Base-by-base conservation (phyloP, 2,113 vertebrate species). In the Menidia beryllina region DNA sequence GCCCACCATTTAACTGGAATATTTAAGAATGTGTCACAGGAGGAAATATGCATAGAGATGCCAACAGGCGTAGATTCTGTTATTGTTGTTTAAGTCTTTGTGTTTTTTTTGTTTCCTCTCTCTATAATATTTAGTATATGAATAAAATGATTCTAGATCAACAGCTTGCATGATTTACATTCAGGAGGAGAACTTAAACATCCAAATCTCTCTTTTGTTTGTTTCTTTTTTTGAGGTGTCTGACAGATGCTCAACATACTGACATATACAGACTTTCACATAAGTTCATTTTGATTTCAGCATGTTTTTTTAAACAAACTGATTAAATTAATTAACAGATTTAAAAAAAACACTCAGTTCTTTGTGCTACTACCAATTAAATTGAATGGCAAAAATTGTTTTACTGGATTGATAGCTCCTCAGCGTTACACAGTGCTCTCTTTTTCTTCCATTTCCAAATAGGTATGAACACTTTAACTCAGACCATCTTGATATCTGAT, bases 1-100 rank as follows among this genome's bases (percentile, higher is more conserved):
- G 81, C 82, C 80, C 60, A 85, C 79, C 68, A 66, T 69, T 69
- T 61, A 66, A 84, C 85, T 91, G 69, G 79, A 93, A 93, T 89
- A 86, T 85, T 91, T 89, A 79, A 87, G 69, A 88, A 83, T 54
- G 70, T 63, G 69, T 76, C 86, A 71, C 83, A 77, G 2, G 6
- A 50, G 53, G 59, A 65, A 81, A 86, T 71, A 84, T 66, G 26
- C 63, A 81, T 81, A 54, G 74, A 86, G 69, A 85, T 86, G 73
- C 80, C 43, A 0, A 60, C 61, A 20, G 63, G 25, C 24, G 68
- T 71, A 41, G 27, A 57, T 76, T 83, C 59, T 82, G 51, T 79
- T 58, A 66, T 68, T 72, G 65, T 77, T 76, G 63, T 58, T 55
- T 48, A 6, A 57, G 38, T 72, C 11, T 62, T 17, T 65, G 61